Conservation (phyloP, 2,797 vertebrate species). For the Aselliscus stoliczkanus region DNA sequence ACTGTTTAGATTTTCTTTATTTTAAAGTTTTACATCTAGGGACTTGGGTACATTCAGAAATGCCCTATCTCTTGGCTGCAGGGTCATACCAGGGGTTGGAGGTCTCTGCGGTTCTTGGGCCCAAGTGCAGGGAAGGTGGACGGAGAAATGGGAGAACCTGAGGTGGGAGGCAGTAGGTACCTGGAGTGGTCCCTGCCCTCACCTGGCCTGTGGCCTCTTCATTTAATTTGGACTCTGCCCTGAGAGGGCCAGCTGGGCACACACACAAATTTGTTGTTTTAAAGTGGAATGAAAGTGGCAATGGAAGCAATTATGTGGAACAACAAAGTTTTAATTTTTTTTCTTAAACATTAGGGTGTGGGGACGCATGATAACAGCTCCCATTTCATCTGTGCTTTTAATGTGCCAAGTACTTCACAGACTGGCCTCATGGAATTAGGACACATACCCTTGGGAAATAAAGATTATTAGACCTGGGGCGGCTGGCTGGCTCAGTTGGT, state of each 20-base stretch:
- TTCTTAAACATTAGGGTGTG: not conserved
- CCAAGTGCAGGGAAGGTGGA: not conserved
- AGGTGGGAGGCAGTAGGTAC: not conserved
- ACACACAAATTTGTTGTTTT: not conserved
- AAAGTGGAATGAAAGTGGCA: not conserved
- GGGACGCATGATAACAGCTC: not conserved
- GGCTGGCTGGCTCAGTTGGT: no score
- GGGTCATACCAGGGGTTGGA: not conserved
- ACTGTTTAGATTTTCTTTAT: not conserved
- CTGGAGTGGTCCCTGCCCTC: no score
- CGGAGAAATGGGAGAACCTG: not conserved
- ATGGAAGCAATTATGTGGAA: not conserved
- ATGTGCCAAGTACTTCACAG: not conserved
- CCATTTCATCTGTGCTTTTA: not conserved
- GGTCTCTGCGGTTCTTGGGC: not conserved
- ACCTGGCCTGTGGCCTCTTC: not conserved
- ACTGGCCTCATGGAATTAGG: not conserved
- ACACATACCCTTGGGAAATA: not conserved
- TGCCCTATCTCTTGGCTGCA: not conserved
- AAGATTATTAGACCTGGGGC: not conserved
- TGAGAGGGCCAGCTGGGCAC: not conserved
- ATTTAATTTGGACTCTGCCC: not conserved
- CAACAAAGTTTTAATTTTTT: not conserved
- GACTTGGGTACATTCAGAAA: not conserved
- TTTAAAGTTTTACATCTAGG: not conserved